phyloP scores from a whole-genome alignment of 1,140 invertebrate genomes.

The Cotesia glomerata region DNA sequence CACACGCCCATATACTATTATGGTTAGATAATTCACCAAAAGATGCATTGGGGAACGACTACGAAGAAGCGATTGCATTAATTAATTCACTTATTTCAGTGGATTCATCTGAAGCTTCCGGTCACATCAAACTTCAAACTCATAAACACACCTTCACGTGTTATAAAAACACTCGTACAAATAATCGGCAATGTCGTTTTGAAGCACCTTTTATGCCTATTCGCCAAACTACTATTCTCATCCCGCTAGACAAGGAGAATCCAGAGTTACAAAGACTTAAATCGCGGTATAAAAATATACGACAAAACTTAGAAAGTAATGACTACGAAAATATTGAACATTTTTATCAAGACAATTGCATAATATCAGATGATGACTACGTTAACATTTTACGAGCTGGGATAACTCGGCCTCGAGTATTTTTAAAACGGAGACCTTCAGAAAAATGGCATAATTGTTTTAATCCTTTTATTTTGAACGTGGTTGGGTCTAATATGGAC shows the following conservation, averaged over 20 bases:
- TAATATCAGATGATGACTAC: constrained; percentile 37
- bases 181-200: constrained; percentile 42
- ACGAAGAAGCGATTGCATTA: constrained; percentile 21
- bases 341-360: constrained; percentile 35
- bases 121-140: constrained; percentile 38
- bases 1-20: constrained; percentile 46
- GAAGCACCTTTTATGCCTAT: constrained; percentile 44
- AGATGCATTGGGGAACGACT: constrained; percentile 33
- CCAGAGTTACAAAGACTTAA: constrained; percentile 24
- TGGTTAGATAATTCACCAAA: constrained; percentile 49
- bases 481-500: constrained; percentile 50
- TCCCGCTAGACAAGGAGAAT: constrained; percentile 35
- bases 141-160: constrained; percentile 38
- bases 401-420: constrained; percentile 40
- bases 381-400: constrained; percentile 29
- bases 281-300: constrained; percentile 27
- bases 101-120: constrained; percentile 34
- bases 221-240: constrained; percentile 33
- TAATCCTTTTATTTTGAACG: constrained; percentile 45
- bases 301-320: constrained; percentile 34
- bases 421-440: constrained; percentile 26
- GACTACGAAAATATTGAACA: constrained; percentile 32
- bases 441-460: constrained; percentile 47
- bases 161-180: constrained; percentile 34
- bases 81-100: constrained; percentile 33